Conservation (phyloP, 2,797 vertebrate species). For the Champsocephalus gunnari region DNA sequence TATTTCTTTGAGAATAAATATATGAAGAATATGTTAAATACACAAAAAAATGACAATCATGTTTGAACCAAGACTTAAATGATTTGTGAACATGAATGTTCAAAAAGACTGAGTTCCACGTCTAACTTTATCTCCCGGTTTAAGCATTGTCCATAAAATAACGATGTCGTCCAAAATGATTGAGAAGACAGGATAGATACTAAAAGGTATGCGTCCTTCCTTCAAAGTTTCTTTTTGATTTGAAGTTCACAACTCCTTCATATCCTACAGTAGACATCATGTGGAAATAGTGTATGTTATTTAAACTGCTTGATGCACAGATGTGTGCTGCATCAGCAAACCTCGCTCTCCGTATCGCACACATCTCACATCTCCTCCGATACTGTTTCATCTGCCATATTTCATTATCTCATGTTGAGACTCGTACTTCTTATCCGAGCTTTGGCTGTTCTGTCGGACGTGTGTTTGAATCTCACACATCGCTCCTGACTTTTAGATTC, state of each 20-base stretch:
- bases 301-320: not conserved
- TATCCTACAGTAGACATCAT: not conserved
- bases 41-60: no score
- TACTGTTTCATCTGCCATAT: constrained; percentile 8
- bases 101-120: no score
- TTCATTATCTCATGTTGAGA: constrained; percentile 1
- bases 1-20: no score
- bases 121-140: not conserved
- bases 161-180: no score
- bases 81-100: not conserved
- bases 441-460: not conserved
- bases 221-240: not conserved
- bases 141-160: not conserved
- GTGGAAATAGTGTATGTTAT: not conserved
- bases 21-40: no score
- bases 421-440: not conserved
- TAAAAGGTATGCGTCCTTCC: no score
- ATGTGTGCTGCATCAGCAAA: not conserved
- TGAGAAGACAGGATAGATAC: no score
- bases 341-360: not conserved
- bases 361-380: not conserved
- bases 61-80: not conserved
- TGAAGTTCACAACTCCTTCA: not conserved
- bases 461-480: not conserved
- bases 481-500: not conserved